Evolutionary conservation across 2,113 vertebrate genomes (phyloP), one percentile per base, ranked within the genome.

Genomic region (Mesembrinibis cayennensis): DNA sequence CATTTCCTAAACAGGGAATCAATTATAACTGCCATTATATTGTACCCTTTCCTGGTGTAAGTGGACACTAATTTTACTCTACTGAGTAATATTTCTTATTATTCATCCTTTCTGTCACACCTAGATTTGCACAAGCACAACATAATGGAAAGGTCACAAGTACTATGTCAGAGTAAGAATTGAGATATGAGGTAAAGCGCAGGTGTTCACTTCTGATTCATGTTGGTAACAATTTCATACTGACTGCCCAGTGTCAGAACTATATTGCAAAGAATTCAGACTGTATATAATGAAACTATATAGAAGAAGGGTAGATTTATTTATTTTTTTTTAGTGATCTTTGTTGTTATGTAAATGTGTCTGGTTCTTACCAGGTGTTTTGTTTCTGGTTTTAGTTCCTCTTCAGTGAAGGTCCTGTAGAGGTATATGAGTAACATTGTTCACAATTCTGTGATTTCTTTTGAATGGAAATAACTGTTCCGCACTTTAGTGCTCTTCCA

Each of bases 201-300:
- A 49, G 13, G 5, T 40, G 12, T 30, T 38, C 22, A 58, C 29
- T 78, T 87, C 29, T 50, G 11, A 29, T 29, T 58, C 4, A 3
- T 66, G 87, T 50, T 62, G 21, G 17, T 67, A 30, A 11, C n/a
- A 10, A 21, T 62, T 63, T 78, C 21, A 15, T 44, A 26, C 9
- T 29, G 49, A 29, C 13, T 52, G 34, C 30, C 5, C 17, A 45
- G 5, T 19, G 27, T 27, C 50, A 53, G 49, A 85, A 6, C 21
- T 58, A 1, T 3, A 16, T 45, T 16, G 15, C 21, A 56, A 50
- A 38, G 36, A 73, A n/a, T 44, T 73, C 14, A 55, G 44, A 13
- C 53, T n/a, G 32, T 44, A 0, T 15, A 1, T 27, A 32, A 49
- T 27, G 9, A 26, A 69, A 29, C 5, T 4, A 2, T 11, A 16